Base-by-base conservation (phyloP, 2,797 vertebrate species). In the Fringilla coelebs region DNA sequence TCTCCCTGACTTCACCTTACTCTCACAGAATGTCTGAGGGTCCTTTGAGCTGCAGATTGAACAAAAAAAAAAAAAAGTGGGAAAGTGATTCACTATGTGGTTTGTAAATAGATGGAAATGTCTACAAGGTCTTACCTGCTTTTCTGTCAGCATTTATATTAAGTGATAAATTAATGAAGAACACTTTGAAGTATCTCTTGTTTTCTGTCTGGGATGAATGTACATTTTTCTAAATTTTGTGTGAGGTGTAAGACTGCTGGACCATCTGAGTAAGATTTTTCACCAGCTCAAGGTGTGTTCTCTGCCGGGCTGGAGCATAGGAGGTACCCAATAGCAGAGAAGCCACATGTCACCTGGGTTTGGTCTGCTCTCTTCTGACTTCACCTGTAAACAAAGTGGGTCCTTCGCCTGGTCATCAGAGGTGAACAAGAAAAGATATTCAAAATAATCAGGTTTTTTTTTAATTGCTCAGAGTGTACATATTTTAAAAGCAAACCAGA, bases 131-230 rank as follows among this genome's bases (percentile, higher is more conserved):
- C 89, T 96, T 96, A 97, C 13, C 94, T 98, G 98, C 98, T 98
- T 94, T 97, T 96, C 95, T 98, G 97, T 98, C 98, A 98, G 98
- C 98, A 98, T 99, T 98, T 99, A 98, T 98, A 98, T 98, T 99
- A 98, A 98, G 99, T 99, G 98, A 98, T 98, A 96, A 98, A 94
- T 96, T 94, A 96, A 97, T 93, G 89, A 95, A 92, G 91, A 97
- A 94, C 73, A 61, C 62, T 71, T 71, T 12, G 66, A 85, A 92
- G 88, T 81, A 76, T 84, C 79, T 96, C 66, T 87, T 13, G 46
- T 89, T 93, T 96, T 94, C 75, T 95, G 54, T 95, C 58, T 80
- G 86, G 63, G 19, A 28, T 80, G 43, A 84, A 26, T 49, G 89
- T 67, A 17, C 19, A 3, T 62, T 85, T 17, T 67, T 65, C 6